Evolutionary conservation across 1,140 invertebrate species (phyloP).

Genomic region (Drosophila burlai): DNA sequence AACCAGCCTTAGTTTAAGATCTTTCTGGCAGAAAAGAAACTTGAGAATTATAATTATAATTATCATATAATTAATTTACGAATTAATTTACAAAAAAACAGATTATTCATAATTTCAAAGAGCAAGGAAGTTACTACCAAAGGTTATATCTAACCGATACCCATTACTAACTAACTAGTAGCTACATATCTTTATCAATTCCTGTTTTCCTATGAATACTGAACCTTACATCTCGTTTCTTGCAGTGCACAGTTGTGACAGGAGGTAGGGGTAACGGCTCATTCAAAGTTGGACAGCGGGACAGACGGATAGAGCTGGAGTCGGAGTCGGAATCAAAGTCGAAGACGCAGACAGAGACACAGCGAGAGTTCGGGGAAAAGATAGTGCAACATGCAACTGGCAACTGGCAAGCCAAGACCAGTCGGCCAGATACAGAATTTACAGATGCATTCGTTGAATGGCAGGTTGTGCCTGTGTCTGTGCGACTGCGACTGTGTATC

Average conservation of each 20-base stretch:
- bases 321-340: conserved; percentile 2
- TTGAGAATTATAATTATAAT: not conserved
- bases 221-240: not conserved
- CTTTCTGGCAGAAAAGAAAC: not conserved
- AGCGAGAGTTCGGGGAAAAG: conserved; percentile 70
- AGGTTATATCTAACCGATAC: not conserved
- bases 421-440: conserved; percentile 37
- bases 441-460: conserved; percentile 56
- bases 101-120: not conserved
- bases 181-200: fast-evolving
- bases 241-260: conserved; percentile 3
- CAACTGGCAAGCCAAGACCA: conserved; percentile 62
- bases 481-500: conserved; percentile 19
- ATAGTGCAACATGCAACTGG: conserved; percentile 77
- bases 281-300: conserved; percentile 65
- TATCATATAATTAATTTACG: too few species aligned
- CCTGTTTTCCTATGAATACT: fast-evolving
- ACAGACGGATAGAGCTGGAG: conserved; percentile 28
- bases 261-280: conserved; percentile 34
- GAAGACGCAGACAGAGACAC: conserved; percentile 9
- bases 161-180: not conserved
- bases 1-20: not conserved
- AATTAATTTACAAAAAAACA: not conserved
- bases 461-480: conserved; percentile 45
- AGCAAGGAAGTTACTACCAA: too few species aligned